phyloP scores from a whole-genome alignment of 2,797 vertebrate genomes.

The Brachymystax lenok region DNA sequence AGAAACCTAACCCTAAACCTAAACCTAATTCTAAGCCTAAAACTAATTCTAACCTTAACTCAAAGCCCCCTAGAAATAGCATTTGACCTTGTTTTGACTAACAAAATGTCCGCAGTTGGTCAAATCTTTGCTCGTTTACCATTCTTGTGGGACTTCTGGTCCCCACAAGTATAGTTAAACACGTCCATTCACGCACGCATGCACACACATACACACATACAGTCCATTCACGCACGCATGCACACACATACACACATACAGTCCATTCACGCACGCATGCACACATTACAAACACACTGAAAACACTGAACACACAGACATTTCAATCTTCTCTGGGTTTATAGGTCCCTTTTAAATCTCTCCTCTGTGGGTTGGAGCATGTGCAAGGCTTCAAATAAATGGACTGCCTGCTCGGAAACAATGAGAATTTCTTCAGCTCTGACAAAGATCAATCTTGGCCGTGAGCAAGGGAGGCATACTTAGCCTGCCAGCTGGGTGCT shows the following conservation, averaged over 20 bases:
- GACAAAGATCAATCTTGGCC: constrained; percentile 64
- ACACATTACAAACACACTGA: background rate
- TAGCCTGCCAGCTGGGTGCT: constrained; percentile 24
- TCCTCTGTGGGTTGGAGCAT: constrained; percentile 44
- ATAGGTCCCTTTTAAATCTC: constrained; percentile 55
- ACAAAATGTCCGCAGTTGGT: no score
- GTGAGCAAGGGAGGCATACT: constrained; percentile 36
- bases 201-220: constrained; percentile 9
- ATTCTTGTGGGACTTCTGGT: no score
- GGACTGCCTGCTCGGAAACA: constrained; percentile 50
- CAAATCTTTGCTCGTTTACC: no score
- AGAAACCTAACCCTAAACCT: no score
- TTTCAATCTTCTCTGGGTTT: constrained; percentile 52
- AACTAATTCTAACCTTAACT: no score
- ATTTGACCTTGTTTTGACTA: no score
- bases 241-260: background rate
- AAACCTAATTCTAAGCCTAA: no score
- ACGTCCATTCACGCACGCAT: background rate
- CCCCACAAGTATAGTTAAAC: no score
- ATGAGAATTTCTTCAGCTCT: constrained; percentile 51
- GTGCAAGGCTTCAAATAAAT: constrained; percentile 57
- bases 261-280: background rate
- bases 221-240: background rate
- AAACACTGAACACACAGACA: constrained; percentile 16
- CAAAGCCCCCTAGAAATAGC: no score